Percentiles rank a stretch among this genome's conserved stretches.
Conservation (phyloP, 1,140 invertebrate genomes). For the Drosophila rhopaloa region DNA sequence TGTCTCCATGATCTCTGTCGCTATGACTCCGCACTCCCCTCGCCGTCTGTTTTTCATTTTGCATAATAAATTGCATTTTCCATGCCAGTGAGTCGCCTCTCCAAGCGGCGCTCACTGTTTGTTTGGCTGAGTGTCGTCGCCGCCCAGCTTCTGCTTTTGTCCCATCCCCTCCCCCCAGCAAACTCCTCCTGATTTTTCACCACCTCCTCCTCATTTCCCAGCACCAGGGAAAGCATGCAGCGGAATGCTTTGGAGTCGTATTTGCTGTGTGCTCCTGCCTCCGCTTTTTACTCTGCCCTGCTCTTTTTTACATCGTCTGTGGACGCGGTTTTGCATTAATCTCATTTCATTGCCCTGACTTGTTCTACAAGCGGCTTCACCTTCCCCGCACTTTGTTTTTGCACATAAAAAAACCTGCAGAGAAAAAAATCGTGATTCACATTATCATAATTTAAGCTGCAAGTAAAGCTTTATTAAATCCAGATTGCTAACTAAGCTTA, state of each 20-base stretch:
- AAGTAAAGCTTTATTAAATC: neutral
- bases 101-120: slow-evolving; percentile 35
- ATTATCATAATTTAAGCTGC: neutral
- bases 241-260: slow-evolving; percentile 37
- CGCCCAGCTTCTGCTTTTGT: slow-evolving; percentile 20
- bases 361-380: slow-evolving; percentile 17
- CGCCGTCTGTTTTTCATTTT: slow-evolving; percentile 75
- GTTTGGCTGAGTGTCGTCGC: slow-evolving; percentile 50
- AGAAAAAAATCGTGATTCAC: slow-evolving; percentile 2
- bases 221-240: slow-evolving; percentile 32
- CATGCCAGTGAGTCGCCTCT: slow-evolving; percentile 70
- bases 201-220: neutral
- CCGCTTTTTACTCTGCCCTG: slow-evolving; percentile 37
- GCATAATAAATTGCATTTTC: slow-evolving; percentile 84
- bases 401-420: slow-evolving; percentile 10
- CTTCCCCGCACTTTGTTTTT: slow-evolving; percentile 13
- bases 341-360: slow-evolving; percentile 74
- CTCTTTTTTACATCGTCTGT: slow-evolving; percentile 64
- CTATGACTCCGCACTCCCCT: slow-evolving; percentile 10
- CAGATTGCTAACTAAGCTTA: neutral
- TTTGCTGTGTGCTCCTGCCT: slow-evolving; percentile 58
- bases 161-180: neutral
- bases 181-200: slow-evolving; percentile 15
- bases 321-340: slow-evolving; percentile 76
- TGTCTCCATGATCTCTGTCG: slow-evolving; percentile 60